These are phyloP conservation scores for Aricia agestis DNA, from an alignment of 1,140 invertebrate genomes.

Conservation along the genomic window DNA sequence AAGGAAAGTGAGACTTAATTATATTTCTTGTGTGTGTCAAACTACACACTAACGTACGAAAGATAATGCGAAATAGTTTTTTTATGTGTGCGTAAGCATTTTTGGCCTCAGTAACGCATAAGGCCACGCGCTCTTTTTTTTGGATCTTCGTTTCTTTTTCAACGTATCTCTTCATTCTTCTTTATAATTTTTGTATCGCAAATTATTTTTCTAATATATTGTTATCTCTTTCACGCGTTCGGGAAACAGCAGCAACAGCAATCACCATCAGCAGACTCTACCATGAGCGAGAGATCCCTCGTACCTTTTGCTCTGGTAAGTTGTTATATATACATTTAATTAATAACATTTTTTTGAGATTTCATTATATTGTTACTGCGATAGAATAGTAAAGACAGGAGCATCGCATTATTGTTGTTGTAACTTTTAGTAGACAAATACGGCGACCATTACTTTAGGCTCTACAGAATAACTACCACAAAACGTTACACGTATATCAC, in stretches of 20 bases:
- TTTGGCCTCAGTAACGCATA: too few relatives aligned
- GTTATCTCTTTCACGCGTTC: slow-evolving; percentile 45
- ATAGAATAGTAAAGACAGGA: too few relatives aligned
- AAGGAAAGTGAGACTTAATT: too few relatives aligned
- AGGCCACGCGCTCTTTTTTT: too few relatives aligned
- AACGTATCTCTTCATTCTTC: neutral
- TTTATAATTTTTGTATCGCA: neutral
- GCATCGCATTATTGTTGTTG: neutral
- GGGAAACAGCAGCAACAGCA: slow-evolving; percentile 70
- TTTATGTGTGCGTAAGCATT: too few relatives aligned
- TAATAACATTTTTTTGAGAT: neutral
- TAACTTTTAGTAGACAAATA: neutral
- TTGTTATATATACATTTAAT: slow-evolving; percentile 20
- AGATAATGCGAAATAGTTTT: too few relatives aligned
- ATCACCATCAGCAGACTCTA: slow-evolving; percentile 74
- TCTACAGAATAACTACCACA: too few relatives aligned
- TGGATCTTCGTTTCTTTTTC: neutral
- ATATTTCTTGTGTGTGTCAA: too few relatives aligned
- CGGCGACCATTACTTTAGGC: neutral
- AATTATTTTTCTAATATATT: slow-evolving; percentile 18
- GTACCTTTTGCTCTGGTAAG: slow-evolving; percentile 75
- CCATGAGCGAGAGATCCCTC: slow-evolving; percentile 73
- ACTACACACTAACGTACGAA: too few relatives aligned
- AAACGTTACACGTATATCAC: too few relatives aligned
- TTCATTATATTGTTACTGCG: too few relatives aligned